Percentiles rank a stretch among this genome's conserved stretches.
These are phyloP conservation scores for Anguilla pacifica DNA, from an alignment of 2,797 vertebrate genomes.

Conservation along the genomic window DNA sequence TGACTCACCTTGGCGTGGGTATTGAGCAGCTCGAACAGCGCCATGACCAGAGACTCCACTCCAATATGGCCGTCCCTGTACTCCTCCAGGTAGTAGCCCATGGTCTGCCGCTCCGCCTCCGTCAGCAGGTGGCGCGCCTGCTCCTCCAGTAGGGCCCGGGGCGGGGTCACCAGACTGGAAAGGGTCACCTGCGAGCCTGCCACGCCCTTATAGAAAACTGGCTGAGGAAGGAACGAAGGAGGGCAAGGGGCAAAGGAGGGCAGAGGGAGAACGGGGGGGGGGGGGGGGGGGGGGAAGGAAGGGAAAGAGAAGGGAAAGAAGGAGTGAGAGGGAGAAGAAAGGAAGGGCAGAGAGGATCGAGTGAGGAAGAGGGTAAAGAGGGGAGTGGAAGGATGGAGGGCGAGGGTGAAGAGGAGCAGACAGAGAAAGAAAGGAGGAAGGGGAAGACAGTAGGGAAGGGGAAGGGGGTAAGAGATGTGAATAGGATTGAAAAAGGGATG, in stretches of 20 bases:
- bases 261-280: background rate
- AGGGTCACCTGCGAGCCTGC: conserved; percentile 94
- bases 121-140: conserved; percentile 89
- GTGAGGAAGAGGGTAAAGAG: background rate
- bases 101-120: conserved; percentile 83
- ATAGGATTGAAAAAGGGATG: background rate
- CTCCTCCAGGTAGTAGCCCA: conserved; percentile 94
- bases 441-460: background rate
- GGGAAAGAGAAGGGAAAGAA: background rate
- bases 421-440: background rate
- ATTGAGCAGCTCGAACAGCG: conserved; percentile 92
- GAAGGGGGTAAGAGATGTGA: no score
- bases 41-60: conserved; percentile 88
- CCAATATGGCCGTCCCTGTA: conserved; percentile 85
- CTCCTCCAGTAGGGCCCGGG: conserved; percentile 87
- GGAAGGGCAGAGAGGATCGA: background rate
- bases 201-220: conserved; percentile 87
- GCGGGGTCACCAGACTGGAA: conserved; percentile 92
- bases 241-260: background rate
- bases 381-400: background rate
- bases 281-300: background rate
- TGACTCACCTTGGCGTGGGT: conserved; percentile 89
- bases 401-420: background rate
- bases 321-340: background rate
- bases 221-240: conserved; percentile 64